A percentile compares a stretch with the other conserved stretches of the same genome.
These are phyloP conservation scores for Anolis apletophallus DNA, from an alignment of 2,797 vertebrate genomes.

Conservation along the genomic window DNA sequence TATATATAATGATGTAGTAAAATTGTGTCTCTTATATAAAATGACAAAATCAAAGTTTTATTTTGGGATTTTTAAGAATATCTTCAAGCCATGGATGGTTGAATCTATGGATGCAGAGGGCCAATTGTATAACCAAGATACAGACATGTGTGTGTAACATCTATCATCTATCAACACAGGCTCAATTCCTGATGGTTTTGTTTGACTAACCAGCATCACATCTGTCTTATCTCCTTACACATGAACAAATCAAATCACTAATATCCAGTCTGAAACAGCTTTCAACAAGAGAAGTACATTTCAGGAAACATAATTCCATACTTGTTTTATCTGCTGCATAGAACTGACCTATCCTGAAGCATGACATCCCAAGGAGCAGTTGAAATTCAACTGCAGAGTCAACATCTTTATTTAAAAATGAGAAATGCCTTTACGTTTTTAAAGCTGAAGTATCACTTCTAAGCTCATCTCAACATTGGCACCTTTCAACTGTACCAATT, in stretches of 20 bases:
- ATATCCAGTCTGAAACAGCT: neutral
- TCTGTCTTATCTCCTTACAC: neutral
- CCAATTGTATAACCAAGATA: no score
- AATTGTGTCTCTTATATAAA: no score
- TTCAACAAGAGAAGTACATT: neutral
- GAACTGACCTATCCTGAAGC: neutral
- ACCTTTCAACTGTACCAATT: neutral
- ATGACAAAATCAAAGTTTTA: no score
- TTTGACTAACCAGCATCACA: no score
- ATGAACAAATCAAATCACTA: neutral
- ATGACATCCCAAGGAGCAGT: neutral
- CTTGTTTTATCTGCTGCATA: neutral
- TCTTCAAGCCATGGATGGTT: no score
- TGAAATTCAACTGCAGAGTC: neutral
- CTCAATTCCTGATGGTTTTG: no score
- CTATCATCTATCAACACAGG: no score
- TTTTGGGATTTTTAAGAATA: no score
- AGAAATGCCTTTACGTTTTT: neutral
- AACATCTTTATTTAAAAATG: constrained; percentile 1
- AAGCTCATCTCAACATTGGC: neutral
- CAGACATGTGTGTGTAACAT: no score
- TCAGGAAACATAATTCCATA: neutral
- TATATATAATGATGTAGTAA: no score
- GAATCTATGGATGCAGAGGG: no score
- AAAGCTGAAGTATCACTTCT: neutral